Evolutionary conservation across 1,140 invertebrate species (phyloP), one percentile per base, ranked within the genome.

Genomic region (Onthophagus taurus): DNA sequence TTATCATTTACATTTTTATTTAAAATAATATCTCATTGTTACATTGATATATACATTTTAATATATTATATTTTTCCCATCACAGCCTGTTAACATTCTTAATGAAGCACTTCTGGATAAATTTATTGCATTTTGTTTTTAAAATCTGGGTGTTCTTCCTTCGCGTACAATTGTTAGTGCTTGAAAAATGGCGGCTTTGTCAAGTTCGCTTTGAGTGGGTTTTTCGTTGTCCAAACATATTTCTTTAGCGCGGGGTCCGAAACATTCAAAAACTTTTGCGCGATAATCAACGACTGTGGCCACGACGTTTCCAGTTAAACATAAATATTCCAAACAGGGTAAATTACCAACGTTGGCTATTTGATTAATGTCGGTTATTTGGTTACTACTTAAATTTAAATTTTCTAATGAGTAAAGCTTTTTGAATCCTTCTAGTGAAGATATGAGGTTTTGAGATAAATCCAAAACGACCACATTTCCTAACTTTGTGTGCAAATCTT

Each of bases 381-480:
- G 63, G 70, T 97, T 97, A 41, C 83, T 85, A 51, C 85, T 88
- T 11, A 96, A 68, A 69, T 96, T 84, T 29, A 97, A 64, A 50
- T 73, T 79, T 55, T 89, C 82, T 36, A 97, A 67, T 1, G 85
- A 89, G 52, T 87, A 88, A 4, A 94, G 55, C 63, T 90, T 89
- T 0, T 78, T 75, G 52, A 97, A 83, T 33, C 86, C 83, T 46
- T 75, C 69, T 0, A 94, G 60, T 0, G 77, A 76, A 13, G 71
- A 76, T 1, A 97, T 75, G 55, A 79, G 76, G 66, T 97, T 97
- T 50, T 89, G 81, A 1, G 87, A 83, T 24, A 97, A 60, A 60
- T 91, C 83, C n/a, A 97, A 74, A 44, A 75, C 78, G 9, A 83
- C 76, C n/a, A 96, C 75, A 66, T 95, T 92, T 2, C 89, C 90